These are phyloP conservation scores for Drosophila sturtevanti DNA, from an alignment of 1,140 invertebrate genomes.

Conservation along the genomic window DNA sequence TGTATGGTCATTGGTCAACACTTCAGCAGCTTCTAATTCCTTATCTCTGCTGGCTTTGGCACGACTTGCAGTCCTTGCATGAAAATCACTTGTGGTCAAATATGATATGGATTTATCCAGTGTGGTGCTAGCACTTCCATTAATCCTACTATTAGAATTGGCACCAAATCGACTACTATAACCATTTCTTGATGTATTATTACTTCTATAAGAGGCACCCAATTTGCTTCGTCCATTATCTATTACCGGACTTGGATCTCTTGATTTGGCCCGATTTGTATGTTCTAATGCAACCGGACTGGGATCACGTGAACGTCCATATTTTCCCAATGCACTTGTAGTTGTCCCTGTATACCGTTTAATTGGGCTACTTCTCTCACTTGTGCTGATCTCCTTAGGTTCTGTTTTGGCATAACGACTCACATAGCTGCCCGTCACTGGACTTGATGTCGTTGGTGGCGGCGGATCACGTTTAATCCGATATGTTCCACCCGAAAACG, in stretches of 20 bases:
- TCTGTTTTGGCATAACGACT: conserved; percentile 72
- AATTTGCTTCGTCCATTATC: conserved; percentile 54
- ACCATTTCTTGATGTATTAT: conserved; percentile 42
- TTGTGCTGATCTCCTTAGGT: conserved; percentile 45
- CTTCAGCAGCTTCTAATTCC: conserved; percentile 50
- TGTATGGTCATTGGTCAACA: conserved; percentile 23
- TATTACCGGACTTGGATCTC: conserved; percentile 71
- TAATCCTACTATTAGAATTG: conserved; percentile 27
- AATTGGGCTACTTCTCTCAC: conserved; percentile 57
- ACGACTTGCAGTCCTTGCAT: conserved; percentile 70
- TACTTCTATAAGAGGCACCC: conserved; percentile 49
- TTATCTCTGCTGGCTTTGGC: conserved; percentile 64
- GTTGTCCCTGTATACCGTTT: conserved; percentile 62
- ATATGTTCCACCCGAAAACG: conserved; percentile 80
- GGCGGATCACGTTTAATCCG: conserved; percentile 70
- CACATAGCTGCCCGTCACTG: conserved; percentile 49
- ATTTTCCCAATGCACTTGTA: conserved; percentile 67
- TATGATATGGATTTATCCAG: conserved; percentile 71
- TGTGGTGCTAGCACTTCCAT: conserved; percentile 24
- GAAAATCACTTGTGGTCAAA: conserved; percentile 74
- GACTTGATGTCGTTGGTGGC: conserved; percentile 22
- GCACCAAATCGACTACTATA: conserved; percentile 60
- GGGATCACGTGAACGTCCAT: conserved; percentile 72
- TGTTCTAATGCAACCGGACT: conserved; percentile 75
- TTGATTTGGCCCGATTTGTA: conserved; percentile 68